A percentile compares a stretch with the other conserved stretches of the same genome.
Evolutionary conservation across 2,113 vertebrate species (phyloP).

Genomic region (Rhinoderma darwinii): DNA sequence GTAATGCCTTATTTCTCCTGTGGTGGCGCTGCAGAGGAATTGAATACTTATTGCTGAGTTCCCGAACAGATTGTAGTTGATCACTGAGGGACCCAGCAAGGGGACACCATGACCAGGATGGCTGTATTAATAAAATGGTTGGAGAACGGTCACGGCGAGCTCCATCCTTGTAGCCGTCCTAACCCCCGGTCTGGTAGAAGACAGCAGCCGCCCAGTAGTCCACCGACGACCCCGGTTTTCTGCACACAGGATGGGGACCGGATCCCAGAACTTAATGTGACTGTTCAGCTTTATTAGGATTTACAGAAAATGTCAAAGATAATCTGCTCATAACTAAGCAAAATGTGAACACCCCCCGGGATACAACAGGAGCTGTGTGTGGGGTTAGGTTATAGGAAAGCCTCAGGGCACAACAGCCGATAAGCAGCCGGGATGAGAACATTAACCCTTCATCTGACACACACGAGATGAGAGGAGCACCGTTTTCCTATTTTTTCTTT

Average conservation of each 20-base stretch:
- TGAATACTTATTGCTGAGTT: no score
- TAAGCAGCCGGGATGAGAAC: conserved; percentile 35
- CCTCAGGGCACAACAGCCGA: conserved; percentile 40
- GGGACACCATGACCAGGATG: no score
- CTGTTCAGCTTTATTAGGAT: conserved; percentile 45
- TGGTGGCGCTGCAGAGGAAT: no score
- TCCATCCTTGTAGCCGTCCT: no score
- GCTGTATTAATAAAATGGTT: no score
- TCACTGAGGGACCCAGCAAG: no score
- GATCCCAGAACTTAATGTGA: neutral
- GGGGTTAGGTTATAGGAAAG: conserved; percentile 17
- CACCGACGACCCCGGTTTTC: no score
- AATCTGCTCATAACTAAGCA: conserved; percentile 17
- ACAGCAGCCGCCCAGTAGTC: no score
- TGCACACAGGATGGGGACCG: neutral
- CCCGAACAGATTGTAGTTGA: no score
- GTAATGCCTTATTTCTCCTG: no score
- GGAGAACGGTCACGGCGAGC: no score
- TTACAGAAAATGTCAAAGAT: conserved; percentile 55
- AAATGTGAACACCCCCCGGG: neutral
- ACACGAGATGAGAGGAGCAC: neutral
- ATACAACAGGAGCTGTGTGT: conserved; percentile 26
- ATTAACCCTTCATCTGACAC: conserved; percentile 31
- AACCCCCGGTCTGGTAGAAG: no score
- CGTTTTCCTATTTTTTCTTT: neutral